Base-by-base conservation (phyloP, 92 coral and sea anemone genomes). In the Heteractis magnifica region DNA sequence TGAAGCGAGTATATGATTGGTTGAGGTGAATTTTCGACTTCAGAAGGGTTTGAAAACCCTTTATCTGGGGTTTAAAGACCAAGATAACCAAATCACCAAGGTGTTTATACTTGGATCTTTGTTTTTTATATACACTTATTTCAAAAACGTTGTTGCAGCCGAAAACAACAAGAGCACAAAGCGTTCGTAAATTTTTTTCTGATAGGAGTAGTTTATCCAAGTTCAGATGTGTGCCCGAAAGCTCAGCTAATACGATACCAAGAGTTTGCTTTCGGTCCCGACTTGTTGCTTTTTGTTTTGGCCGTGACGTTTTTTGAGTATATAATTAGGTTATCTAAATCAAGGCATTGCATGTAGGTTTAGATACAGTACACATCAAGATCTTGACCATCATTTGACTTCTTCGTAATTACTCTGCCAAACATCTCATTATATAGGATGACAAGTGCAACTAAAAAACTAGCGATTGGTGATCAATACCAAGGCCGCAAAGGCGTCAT, bases 1-100 rank as follows among this genome's bases (percentile, higher is more conserved):
- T 78, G 72, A 59, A 41, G 41, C 82, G 82, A 60, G 82, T 59
- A 51, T 21, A 8, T 78, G 21, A 78, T 78, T 78, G 82, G 82
- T 41, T 60, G 4, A 78, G 44, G 44, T 34, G 5, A 20, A 23
- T 3, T 59, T 77, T 78, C 72, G 44, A 34, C 44, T 34, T 34
- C 1, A 34, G 3, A 34, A 34, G 44, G 44, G 44, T 34, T 2
- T 77, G 70, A 58, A 77, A 21, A 56, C 8, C 18, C 70, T 62
- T 62, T 4, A 62, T 62, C 14, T n/a, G 6, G 7, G 70, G 8
- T 10, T 62, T n/a, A 62, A 12, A 62, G 26, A 62, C 18, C 21
- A 18, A 62, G 20, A 12, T 23, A 62, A 5, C 70, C 20, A 19
- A 10, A 14, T 59, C 65, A 62, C 18, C 20, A 8, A 62, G 70